Base-by-base conservation (phyloP, 2,113 vertebrate species). In the Mohoua ochrocephala region DNA sequence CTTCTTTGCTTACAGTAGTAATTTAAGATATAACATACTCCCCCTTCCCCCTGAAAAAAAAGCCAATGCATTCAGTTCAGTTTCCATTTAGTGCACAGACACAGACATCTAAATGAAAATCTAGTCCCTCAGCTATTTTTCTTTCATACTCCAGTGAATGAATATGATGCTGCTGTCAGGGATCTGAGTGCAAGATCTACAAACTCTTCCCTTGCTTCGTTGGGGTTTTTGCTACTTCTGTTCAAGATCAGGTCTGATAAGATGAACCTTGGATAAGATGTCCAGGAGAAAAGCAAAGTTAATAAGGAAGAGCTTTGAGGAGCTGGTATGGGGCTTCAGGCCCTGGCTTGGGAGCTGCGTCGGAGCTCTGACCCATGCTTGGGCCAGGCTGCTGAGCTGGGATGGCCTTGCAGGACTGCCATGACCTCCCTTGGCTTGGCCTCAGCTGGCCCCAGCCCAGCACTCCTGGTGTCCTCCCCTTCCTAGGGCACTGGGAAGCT, bases 81-180 rank as follows among this genome's bases (percentile, higher is more conserved):
- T 73, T 89, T 87, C 52, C 35, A 85, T 79, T 75, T 65, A 69
- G 10, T 42, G 41, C 35, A 76, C 65, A 89, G 67, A 79, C n/a
- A 87, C 75, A 90, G 92, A 93, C 79, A 95, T 95, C 95, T 97
- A 96, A 96, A 97, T 97, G 88, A 96, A 96, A 97, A 97, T 97
- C 95, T 95, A 65, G 61, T 83, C 50, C 16, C 26, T 90, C 79
- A 35, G 67, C 63, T 92, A 83, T 85, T 90, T 94, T 91, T 91
- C 57, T 93, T 96, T 93, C 67, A 57, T 83, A 93, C 9, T 69
- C 7, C 33, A 69, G 9, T 35, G 79, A 69, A 88, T 35, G 42
- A 92, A 80, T 76, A 85, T 35, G 53, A 92, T 67, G n/a, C 50
- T 37, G n/a, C 84, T 69, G 68, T 77, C 80, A 88, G 45, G n/a